Percentiles rank a stretch among this genome's conserved stretches.
phyloP scores from a whole-genome alignment of 2,113 vertebrate species.

The Megalops atlanticus region DNA sequence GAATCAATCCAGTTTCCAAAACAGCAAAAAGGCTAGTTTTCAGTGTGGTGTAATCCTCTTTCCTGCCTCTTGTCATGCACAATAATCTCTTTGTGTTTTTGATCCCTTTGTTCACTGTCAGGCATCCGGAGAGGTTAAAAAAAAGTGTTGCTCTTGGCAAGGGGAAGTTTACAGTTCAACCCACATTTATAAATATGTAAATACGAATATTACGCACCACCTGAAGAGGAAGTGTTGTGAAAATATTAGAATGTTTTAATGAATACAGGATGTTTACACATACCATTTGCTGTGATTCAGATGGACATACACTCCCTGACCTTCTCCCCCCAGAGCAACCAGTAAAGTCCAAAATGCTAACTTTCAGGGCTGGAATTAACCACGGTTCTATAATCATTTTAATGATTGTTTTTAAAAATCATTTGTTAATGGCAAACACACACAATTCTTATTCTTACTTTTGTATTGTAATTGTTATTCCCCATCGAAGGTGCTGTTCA shows the following conservation, averaged over 20 bases:
- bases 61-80: neutral
- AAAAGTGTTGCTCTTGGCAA: slow-evolving; percentile 72
- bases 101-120: slow-evolving; percentile 59
- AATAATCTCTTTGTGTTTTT: slow-evolving; percentile 43
- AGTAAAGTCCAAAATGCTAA: slow-evolving; percentile 8
- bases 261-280: slow-evolving; percentile 82
- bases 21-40: neutral
- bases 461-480: too few relatives aligned
- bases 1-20: too few relatives aligned
- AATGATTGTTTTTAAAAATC: neutral
- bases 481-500: too few relatives aligned
- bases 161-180: slow-evolving; percentile 68
- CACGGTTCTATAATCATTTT: neutral
- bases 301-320: too few relatives aligned
- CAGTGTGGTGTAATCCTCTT: too few relatives aligned
- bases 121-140: slow-evolving; percentile 55
- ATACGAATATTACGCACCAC: slow-evolving; percentile 61
- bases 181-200: slow-evolving; percentile 78
- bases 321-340: slow-evolving; percentile 40
- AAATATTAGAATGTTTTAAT: slow-evolving; percentile 76
- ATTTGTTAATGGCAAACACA: too few relatives aligned
- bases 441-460: too few relatives aligned
- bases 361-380: neutral
- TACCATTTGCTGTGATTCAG: slow-evolving; percentile 74
- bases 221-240: slow-evolving; percentile 64